phyloP scores from a whole-genome alignment of 2,797 vertebrate species.

The Vespertilio murinus region DNA sequence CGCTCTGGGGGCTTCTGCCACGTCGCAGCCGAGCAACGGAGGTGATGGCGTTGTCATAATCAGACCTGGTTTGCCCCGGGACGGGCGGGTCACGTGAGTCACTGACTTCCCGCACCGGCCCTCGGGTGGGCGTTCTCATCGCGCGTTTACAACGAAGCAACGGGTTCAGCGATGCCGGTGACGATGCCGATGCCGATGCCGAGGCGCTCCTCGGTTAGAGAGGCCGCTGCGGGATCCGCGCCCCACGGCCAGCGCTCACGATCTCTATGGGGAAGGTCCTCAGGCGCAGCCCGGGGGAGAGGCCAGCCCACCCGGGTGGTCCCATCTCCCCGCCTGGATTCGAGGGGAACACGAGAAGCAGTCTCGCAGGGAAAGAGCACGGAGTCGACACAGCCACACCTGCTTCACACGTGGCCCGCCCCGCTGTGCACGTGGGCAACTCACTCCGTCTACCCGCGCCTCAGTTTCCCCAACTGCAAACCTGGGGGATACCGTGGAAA shows the following conservation, averaged over 20 bases:
- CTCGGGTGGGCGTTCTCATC: neutral
- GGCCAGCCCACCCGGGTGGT: rapidly evolving
- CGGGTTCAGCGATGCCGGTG: neutral
- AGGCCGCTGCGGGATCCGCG: neutral
- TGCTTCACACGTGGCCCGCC: neutral
- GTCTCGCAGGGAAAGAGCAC: too few species aligned
- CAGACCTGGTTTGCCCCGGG: neutral
- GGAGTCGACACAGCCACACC: neutral
- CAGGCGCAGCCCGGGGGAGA: rapidly evolving
- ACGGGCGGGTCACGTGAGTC: rapidly evolving
- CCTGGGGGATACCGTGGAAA: neutral
- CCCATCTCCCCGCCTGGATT: neutral
- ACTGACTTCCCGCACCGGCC: neutral
- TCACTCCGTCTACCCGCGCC: neutral
- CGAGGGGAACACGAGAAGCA: rapidly evolving
- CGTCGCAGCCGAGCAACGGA: neutral
- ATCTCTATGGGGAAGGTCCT: neutral
- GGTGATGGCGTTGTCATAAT: neutral
- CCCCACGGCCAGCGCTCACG: neutral
- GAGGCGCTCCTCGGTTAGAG: neutral
- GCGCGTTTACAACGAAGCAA: neutral
- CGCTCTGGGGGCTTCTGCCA: neutral
- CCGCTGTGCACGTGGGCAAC: neutral
- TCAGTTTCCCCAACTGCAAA: neutral
- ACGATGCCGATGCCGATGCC: too few species aligned